Percentiles rank a stretch among this genome's conserved stretches.
Conservation (phyloP, 2,797 vertebrate genomes). For the Chloroceryle amazona region DNA sequence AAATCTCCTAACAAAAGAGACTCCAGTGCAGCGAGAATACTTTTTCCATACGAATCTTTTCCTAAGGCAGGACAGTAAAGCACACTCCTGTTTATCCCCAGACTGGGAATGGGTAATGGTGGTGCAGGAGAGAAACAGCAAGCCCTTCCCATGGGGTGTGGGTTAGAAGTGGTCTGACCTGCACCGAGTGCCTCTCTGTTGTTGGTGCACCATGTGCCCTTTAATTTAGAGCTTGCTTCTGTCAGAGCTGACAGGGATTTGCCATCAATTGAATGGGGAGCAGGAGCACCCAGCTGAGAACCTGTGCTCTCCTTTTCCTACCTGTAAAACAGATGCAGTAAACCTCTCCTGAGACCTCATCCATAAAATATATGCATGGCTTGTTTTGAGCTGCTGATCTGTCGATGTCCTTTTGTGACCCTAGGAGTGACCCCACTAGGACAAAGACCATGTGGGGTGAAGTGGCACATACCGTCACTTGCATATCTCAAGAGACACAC, state of each 20-base stretch:
- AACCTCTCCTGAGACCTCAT: background rate
- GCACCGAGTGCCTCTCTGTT: background rate
- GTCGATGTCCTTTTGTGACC: background rate
- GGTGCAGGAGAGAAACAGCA: background rate
- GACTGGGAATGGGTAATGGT: background rate
- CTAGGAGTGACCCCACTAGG: background rate
- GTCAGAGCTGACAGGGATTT: background rate
- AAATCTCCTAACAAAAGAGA: background rate
- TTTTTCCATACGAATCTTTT: background rate
- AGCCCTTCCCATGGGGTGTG: background rate
- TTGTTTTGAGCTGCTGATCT: background rate
- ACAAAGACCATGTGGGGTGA: background rate
- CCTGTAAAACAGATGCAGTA: background rate
- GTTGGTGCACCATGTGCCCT: background rate
- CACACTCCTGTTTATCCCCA: background rate
- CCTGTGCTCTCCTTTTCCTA: background rate
- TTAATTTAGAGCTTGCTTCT: background rate
- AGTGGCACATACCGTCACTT: slow-evolving; percentile 16
- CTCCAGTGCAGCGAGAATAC: background rate
- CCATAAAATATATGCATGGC: background rate
- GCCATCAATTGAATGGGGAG: background rate
- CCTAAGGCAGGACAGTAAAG: background rate
- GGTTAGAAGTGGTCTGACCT: background rate
- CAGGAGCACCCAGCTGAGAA: background rate
- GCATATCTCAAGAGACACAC: background rate